These are phyloP conservation scores for Crocodylus rhombifer DNA, from an alignment of 2,797 vertebrate species.

Conservation along the genomic window DNA sequence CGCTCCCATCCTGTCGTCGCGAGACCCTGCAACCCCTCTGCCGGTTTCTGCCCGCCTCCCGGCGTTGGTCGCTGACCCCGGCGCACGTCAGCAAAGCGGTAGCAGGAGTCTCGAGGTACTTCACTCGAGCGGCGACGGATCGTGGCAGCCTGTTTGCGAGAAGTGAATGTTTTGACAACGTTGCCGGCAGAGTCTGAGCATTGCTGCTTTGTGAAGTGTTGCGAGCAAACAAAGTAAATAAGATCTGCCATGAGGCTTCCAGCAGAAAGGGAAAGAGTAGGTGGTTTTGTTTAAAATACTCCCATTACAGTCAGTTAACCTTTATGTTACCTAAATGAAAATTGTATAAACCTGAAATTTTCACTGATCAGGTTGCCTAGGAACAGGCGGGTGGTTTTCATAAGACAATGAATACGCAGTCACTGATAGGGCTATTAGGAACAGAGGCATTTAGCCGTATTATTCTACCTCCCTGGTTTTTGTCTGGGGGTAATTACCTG, in stretches of 20 bases:
- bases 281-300: constrained; percentile 84
- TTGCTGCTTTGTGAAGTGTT: neutral
- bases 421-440: constrained; percentile 76
- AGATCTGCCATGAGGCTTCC: constrained; percentile 40
- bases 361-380: constrained; percentile 80
- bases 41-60: neutral
- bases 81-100: accelerated
- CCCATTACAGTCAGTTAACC: constrained; percentile 83
- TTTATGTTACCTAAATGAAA: constrained; percentile 84
- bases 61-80: accelerated
- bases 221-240: neutral
- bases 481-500: constrained; percentile 49
- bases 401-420: constrained; percentile 76
- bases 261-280: constrained; percentile 61
- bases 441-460: constrained; percentile 43
- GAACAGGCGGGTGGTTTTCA: constrained; percentile 78
- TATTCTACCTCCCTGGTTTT: constrained; percentile 24
- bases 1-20: neutral
- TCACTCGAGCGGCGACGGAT: accelerated
- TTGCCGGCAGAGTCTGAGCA: neutral
- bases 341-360: constrained; percentile 84
- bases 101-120: neutral
- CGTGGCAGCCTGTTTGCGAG: neutral
- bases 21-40: neutral
- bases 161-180: neutral